These are phyloP conservation scores for Dasyurus viverrinus DNA, from an alignment of 2,113 vertebrate genomes.

Conservation along the genomic window DNA sequence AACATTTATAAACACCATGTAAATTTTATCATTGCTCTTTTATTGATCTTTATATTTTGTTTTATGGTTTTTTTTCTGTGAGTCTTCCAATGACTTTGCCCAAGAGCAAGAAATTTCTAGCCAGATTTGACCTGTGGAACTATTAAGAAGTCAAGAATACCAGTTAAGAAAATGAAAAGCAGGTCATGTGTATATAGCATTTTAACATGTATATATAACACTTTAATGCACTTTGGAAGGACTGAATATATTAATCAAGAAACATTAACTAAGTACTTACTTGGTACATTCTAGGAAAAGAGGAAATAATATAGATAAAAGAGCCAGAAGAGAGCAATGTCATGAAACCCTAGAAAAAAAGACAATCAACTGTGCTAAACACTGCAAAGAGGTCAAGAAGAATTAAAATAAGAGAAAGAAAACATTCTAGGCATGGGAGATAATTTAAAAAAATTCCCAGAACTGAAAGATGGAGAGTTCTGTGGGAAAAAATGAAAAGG, in stretches of 20 bases:
- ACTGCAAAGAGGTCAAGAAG: neutral
- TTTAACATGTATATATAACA: neutral
- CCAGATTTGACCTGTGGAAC: neutral
- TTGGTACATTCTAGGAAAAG: neutral
- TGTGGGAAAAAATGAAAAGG: neutral
- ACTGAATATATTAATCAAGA: neutral
- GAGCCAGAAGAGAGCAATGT: neutral
- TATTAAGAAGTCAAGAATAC: neutral
- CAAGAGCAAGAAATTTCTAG: neutral
- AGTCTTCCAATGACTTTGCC: neutral
- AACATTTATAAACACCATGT: constrained; percentile 8
- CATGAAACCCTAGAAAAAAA: neutral
- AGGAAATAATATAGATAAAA: neutral
- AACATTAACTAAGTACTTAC: neutral
- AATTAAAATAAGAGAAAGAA: neutral
- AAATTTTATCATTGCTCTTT: constrained; percentile 4
- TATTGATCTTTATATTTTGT: constrained; percentile 24
- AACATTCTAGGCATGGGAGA: neutral
- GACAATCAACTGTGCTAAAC: neutral
- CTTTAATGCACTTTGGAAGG: neutral
- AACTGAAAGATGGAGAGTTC: neutral
- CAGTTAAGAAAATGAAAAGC: neutral
- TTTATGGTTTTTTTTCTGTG: constrained; percentile 16
- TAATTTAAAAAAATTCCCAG: neutral
- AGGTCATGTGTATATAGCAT: neutral